Base-by-base conservation (phyloP, 1,140 invertebrate genomes). In the Nephotettix cincticeps region DNA sequence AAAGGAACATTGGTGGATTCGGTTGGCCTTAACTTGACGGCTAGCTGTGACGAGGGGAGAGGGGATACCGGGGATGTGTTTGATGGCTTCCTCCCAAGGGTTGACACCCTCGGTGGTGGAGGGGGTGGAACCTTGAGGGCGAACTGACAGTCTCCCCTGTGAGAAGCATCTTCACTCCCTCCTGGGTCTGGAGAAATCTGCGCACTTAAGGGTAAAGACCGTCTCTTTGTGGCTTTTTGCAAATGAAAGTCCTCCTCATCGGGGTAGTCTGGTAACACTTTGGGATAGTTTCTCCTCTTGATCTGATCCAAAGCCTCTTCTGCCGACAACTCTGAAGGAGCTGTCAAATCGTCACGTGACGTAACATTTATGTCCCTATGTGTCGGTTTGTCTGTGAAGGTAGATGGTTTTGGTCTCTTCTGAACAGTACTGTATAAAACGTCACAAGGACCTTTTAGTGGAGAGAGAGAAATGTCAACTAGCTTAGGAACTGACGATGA, bases 261-360 rank as follows among this genome's bases (percentile, higher is more conserved):
- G 25, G 88, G 87, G 73, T 87, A 85, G 78, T 92, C 92, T 21
- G 92, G 92, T 28, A 94, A 77, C 4, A 93, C 92, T 84, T 93
- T 93, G 0, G 91, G 92, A 78, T 89, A 93, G 76, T 93, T 93
- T 72, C 90, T 83, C 69, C 89, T 83, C 79, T 90, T 89, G 29
- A 93, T 90, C 4, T 88, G 89, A 61, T 85, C 83, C 43, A 93
- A 80, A 1, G 91, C 86, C 76, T 93, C 90, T 75, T 90, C 89
- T 2, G 88, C 85, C 11, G 85, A 87, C 14, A 89, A 74, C 17
- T 80, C 80, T 40, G 82, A 75, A 69, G 79, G 75, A 13, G 74
- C 63, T 0, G 56, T 65, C 0, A 79, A 76, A 6, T 83, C 79
- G 32, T 77, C 77, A 43, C 85, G 80, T 51, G 86, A 90, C 0